Base-by-base conservation (phyloP, 2,797 vertebrate species). In the Macrochelys suwanniensis region DNA sequence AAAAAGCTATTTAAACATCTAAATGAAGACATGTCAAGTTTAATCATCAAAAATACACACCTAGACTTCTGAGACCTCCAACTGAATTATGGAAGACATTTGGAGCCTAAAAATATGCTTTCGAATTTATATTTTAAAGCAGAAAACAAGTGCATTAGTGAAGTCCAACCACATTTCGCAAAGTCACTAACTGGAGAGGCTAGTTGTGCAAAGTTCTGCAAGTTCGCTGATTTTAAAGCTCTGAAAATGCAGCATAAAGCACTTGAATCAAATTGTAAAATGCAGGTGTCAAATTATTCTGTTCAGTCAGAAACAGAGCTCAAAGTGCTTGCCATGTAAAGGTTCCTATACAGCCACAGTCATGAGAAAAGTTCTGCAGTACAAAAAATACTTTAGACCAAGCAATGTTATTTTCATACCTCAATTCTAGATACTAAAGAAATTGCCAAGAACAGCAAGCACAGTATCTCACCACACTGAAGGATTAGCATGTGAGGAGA, bases 261-360 rank as follows among this genome's bases (percentile, higher is more conserved):
- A 95, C 94, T 95, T 92, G 45, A 92, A 89, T 93, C 87, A 61
- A 97, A 96, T 88, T 90, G 92, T 94, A 96, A 97, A 98, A 98
- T 57, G 92, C 94, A 91, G 89, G 93, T 97, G 97, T 96, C 96
- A 93, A 84, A 93, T 94, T 94, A 88, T 90, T 94, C 82, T 2
- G 87, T 96, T 96, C 97, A 98, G 98, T 97, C 71, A 96, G 95
- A 94, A 97, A 94, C 89, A 97, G 89, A 92, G 94, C 88, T 89
- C 81, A 83, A 95, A 92, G 81, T 53, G 82, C 84, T 19, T 78
- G 2, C 92, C 92, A 82, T 21, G 84, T 90, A 88, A 82, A 96
- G 94, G 77, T 74, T 94, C 74, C 74, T 79, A 61, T 54, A 57
- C 68, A 65, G 92, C 90, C 89, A 82, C 16, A 1, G 57, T 80